Base-by-base conservation (phyloP, 2,888 invertebrate species). In the Pomacea canaliculata region DNA sequence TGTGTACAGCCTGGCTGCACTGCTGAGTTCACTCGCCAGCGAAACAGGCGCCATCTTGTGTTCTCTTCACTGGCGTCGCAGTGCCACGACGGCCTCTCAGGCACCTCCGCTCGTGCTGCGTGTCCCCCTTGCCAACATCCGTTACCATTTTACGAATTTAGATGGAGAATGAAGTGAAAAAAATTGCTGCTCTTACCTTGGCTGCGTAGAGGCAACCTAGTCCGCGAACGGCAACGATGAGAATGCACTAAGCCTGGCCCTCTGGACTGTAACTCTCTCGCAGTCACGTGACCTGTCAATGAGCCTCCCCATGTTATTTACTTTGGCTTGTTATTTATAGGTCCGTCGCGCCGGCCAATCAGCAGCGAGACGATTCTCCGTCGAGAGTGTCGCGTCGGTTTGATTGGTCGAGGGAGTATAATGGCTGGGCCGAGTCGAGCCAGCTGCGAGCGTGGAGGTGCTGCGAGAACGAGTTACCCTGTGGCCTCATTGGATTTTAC, bases 201-300 rank as follows among this genome's bases (percentile, higher is more conserved):
- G 48, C 68, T 68, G 68, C 48, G 19, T 13, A 19, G 19, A 19
- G 19, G 68, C 68, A 19, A 46, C 68, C 19, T 68, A 27, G 18
- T 46, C 37, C 27, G 27, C 37, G 27, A 23, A 68, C 68, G 27
- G 68, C 68, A 68, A 37, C 48, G 37, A 68, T 27, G 48, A n/a
- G 48, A 68, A 37, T 68, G 68, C n/a, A 68, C 13, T 46, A 46
- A 12, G 18, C 19, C 48, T 68, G 68, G 37, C 68, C 68, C 68
- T 68, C 68, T 68, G 68, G 68, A 68, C 68, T 68, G 68, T 46
- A 68, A 68, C 68, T 46, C 68, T 46, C n/a, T 27, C 27, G 68
- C 27, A 19, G 76, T 82, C 83, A 83, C 83, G 82, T 83, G 84
- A 83, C 78, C 62, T 72, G 79, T 80, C 71, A 77, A 67, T 76